Conservation (phyloP, 1,140 invertebrate species). For the Calliphora vicina region DNA sequence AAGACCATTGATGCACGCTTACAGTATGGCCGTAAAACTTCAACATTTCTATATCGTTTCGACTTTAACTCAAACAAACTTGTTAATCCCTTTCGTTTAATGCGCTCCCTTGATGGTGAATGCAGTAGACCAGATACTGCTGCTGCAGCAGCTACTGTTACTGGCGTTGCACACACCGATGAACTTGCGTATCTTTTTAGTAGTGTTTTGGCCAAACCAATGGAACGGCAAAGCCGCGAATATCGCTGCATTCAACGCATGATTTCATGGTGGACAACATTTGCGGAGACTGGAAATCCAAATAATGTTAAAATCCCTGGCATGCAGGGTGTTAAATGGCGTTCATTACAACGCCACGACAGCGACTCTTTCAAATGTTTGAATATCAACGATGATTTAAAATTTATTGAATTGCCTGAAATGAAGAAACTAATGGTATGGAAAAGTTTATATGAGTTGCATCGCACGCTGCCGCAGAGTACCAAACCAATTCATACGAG, state of each 20-base stretch:
- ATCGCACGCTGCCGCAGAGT: conserved; percentile 1
- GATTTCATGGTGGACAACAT: conserved; percentile 53
- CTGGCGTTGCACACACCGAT: conserved; percentile 66
- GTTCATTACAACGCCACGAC: conserved; percentile 10
- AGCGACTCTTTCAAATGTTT: conserved; percentile 47
- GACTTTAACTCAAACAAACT: conserved; percentile 42
- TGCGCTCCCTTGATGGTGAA: conserved; percentile 4
- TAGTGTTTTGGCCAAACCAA: neutral
- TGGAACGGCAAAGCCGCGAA: conserved; percentile 36
- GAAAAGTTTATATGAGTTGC: conserved; percentile 45
- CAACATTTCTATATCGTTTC: conserved; percentile 58
- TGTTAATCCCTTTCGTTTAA: conserved; percentile 39
- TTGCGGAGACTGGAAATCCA: conserved; percentile 50
- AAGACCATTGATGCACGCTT: conserved; percentile 45
- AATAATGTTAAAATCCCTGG: conserved; percentile 35
- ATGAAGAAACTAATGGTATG: conserved; percentile 54
- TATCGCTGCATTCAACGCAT: conserved; percentile 48
- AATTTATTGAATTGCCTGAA: conserved; percentile 54
- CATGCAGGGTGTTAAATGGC: conserved; percentile 38
- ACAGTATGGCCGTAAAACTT: conserved; percentile 42
- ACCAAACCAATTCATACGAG: conserved; percentile 8
- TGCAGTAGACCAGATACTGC: neutral
- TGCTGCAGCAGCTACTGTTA: conserved; percentile 36
- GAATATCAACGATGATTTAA: conserved; percentile 55
- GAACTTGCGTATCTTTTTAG: conserved; percentile 70